phyloP scores from a whole-genome alignment of 2,888 invertebrate genomes.

The Drosophila flavopinicola region DNA sequence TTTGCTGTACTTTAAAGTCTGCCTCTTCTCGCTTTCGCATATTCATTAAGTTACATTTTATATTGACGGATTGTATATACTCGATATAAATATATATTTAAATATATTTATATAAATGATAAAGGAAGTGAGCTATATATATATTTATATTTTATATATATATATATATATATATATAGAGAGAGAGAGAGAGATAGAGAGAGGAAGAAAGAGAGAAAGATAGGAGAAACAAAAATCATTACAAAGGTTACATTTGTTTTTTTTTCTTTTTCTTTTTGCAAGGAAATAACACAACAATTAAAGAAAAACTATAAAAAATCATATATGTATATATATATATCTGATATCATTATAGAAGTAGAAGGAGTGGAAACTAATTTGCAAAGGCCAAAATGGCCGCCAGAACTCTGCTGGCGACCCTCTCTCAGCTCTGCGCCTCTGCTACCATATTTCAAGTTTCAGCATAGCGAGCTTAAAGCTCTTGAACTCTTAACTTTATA shows the following conservation, averaged over 20 bases:
- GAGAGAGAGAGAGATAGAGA: slow-evolving; percentile 2
- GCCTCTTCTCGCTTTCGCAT: slow-evolving; percentile 31
- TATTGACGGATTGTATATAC: slow-evolving; percentile 5
- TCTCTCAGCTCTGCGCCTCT: slow-evolving; percentile 42
- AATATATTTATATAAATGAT: slow-evolving; percentile 10
- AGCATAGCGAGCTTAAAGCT: slow-evolving; percentile 7
- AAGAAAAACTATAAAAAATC: slow-evolving; percentile 10
- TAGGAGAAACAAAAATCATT: slow-evolving; percentile 29
- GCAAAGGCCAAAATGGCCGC: slow-evolving; percentile 35
- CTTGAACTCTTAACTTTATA: slow-evolving; percentile 30
- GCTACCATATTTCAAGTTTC: slow-evolving; percentile 20
- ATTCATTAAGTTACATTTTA: slow-evolving; percentile 9
- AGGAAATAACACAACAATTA: slow-evolving; percentile 31
- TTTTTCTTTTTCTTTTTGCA: slow-evolving; percentile 6
- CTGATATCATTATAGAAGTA: slow-evolving; percentile 25
- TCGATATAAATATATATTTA: slow-evolving; percentile 10
- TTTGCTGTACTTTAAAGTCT: slow-evolving; percentile 30
- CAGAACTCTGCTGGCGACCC: slow-evolving; percentile 25
- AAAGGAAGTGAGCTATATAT: slow-evolving; percentile 5
- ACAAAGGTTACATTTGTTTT: slow-evolving; percentile 22
- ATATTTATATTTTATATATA: slow-evolving; percentile 5
- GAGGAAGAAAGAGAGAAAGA: slow-evolving; percentile 9
- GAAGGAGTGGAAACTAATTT: slow-evolving; percentile 46
- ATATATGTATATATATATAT: slow-evolving; percentile 20
- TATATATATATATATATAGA: slow-evolving; percentile 4